phyloP scores from a whole-genome alignment of 2,888 invertebrate species.

The Azorinus chamasolen region DNA sequence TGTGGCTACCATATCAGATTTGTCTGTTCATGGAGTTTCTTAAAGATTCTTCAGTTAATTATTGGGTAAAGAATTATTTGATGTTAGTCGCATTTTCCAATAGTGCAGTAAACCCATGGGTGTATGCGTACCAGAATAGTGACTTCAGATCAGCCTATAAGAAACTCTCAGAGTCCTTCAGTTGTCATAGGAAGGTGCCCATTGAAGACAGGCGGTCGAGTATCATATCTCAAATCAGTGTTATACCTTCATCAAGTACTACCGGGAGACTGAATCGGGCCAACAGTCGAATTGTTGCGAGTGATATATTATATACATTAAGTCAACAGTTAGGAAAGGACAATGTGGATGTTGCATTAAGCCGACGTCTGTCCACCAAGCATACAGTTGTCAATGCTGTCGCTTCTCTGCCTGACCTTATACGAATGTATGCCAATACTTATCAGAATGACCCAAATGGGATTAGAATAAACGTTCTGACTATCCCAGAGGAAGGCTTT shows the following conservation, averaged over 20 bases:
- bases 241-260: conserved; percentile 33
- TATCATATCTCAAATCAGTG: conserved; percentile 53
- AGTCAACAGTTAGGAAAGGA: conserved; percentile 38
- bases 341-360: conserved; percentile 23
- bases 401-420: conserved; percentile 41
- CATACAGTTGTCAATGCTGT: conserved; percentile 22
- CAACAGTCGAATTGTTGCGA: conserved; percentile 57
- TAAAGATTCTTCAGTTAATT: conserved; percentile 86
- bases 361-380: conserved; percentile 27
- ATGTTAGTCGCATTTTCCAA: conserved; percentile 89
- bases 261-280: conserved; percentile 53
- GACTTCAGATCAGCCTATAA: conserved; percentile 89
- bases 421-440: conserved; percentile 37
- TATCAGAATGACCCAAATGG: not conserved
- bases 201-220: conserved; percentile 50
- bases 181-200: conserved; percentile 8
- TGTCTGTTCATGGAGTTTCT: conserved; percentile 77
- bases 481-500: too few relatives aligned
- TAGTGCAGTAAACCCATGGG: conserved; percentile 90
- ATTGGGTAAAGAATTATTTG: conserved; percentile 88
- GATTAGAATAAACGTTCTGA: too few relatives aligned
- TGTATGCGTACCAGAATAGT: conserved; percentile 90
- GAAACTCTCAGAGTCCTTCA: conserved; percentile 45
- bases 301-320: conserved; percentile 41
- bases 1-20: conserved; percentile 90